These are phyloP conservation scores for Acropternis orthonyx DNA, from an alignment of 2,797 vertebrate genomes.

Conservation along the genomic window DNA sequence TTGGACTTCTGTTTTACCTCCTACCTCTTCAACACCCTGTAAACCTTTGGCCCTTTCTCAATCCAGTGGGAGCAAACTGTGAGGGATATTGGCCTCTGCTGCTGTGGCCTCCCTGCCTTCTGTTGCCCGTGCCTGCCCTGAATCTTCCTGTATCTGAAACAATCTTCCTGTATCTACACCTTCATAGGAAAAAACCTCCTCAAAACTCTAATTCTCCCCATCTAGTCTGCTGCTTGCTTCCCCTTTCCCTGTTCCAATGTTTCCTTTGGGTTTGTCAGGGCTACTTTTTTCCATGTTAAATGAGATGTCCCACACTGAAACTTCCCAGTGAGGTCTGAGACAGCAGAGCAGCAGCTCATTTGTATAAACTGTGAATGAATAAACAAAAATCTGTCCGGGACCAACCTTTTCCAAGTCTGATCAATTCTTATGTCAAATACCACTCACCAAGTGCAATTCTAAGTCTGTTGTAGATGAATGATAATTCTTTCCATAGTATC, in stretches of 20 bases:
- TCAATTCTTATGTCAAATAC: neutral
- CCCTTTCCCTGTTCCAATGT: accelerated
- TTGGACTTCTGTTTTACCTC: neutral
- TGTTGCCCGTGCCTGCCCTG: neutral
- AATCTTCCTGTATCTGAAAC: neutral
- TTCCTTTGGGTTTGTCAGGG: neutral
- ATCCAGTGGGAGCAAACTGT: neutral
- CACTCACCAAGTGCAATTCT: neutral
- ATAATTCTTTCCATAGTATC: neutral
- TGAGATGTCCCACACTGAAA: neutral
- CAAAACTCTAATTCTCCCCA: accelerated
- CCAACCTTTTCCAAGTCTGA: neutral
- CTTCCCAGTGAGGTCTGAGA: neutral
- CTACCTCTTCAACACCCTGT: neutral
- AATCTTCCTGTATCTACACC: neutral
- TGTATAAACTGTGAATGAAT: neutral
- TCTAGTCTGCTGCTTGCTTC: neutral
- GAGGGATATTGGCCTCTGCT: neutral
- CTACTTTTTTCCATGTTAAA: neutral
- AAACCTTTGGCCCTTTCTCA: neutral
- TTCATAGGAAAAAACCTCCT: too few relatives aligned
- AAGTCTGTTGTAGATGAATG: neutral
- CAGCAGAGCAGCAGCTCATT: neutral
- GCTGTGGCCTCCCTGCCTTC: neutral
- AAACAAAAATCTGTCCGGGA: neutral